Evolutionary conservation across 2,797 vertebrate species (phyloP).

Genomic region (Mastacembelus armatus): DNA sequence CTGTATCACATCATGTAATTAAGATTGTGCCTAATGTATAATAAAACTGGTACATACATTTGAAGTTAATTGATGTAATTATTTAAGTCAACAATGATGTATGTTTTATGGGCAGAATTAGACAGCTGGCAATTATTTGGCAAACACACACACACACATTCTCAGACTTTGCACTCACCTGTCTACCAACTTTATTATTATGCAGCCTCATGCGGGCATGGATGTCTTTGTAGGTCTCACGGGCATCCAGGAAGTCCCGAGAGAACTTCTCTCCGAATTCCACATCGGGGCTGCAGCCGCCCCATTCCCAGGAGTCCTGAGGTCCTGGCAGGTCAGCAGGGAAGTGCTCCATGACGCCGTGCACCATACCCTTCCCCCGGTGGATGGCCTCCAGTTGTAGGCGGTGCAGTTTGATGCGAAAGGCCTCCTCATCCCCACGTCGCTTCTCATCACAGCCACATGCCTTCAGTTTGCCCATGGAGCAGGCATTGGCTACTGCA

Average conservation of each 20-base stretch:
- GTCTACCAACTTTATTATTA: slow-evolving; percentile 97
- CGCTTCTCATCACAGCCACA: slow-evolving; percentile 95
- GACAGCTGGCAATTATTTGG: too few species aligned
- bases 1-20: slow-evolving; percentile 6
- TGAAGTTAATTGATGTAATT: slow-evolving; percentile 10
- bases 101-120: background rate
- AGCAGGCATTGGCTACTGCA: slow-evolving; percentile 95
- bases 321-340: slow-evolving; percentile 89
- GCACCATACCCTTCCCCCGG: slow-evolving; percentile 95
- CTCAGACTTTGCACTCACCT: slow-evolving; percentile 86
- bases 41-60: background rate
- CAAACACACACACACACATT: background rate
- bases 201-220: slow-evolving; percentile 98
- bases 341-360: slow-evolving; percentile 94
- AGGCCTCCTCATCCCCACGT: slow-evolving; percentile 94
- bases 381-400: slow-evolving; percentile 96
- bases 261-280: slow-evolving; percentile 98
- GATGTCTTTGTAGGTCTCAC: slow-evolving; percentile 97
- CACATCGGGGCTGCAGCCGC: slow-evolving; percentile 97
- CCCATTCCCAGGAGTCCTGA: slow-evolving; percentile 99
- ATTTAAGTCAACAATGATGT: too few species aligned
- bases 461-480: slow-evolving; percentile 94
- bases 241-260: slow-evolving; percentile 96
- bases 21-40: background rate
- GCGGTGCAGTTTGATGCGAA: slow-evolving; percentile 92